Conservation (phyloP, 2,797 vertebrate species). For the Euphonia xanthogaster region DNA sequence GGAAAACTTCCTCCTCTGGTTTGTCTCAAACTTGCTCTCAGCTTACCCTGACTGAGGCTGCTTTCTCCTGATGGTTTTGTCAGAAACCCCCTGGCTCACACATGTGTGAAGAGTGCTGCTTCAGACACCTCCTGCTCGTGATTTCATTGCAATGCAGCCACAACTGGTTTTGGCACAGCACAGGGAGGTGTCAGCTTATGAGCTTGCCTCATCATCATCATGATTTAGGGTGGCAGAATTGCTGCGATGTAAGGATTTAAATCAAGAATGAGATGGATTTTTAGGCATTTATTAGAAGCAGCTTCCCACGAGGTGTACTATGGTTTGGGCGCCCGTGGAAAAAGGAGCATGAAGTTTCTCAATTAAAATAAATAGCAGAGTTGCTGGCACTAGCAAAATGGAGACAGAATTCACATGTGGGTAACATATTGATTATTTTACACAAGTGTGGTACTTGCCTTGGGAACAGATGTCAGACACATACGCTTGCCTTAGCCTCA, state of each 20-base stretch:
- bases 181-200: accelerated
- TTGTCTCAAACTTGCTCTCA: not conserved
- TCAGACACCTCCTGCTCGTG: not conserved
- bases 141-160: not conserved
- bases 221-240: not conserved
- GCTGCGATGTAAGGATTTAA: not conserved
- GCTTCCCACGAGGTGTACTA: not conserved
- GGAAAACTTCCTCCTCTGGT: not conserved
- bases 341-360: not conserved
- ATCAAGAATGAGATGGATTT: not conserved
- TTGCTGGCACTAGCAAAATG: not conserved
- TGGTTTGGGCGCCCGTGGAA: not conserved
- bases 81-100: not conserved
- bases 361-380: not conserved
- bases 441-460: not conserved
- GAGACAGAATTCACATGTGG: not conserved
- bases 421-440: not conserved
- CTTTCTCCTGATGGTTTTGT: accelerated
- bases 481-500: not conserved
- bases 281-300: not conserved
- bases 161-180: not conserved
- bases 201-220: not conserved
- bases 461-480: not conserved
- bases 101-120: not conserved
- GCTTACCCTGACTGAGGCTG: not conserved